Evolutionary conservation across 2,797 vertebrate species (phyloP), one percentile per base, ranked within the genome.

Genomic region (Poecilia gillii): DNA sequence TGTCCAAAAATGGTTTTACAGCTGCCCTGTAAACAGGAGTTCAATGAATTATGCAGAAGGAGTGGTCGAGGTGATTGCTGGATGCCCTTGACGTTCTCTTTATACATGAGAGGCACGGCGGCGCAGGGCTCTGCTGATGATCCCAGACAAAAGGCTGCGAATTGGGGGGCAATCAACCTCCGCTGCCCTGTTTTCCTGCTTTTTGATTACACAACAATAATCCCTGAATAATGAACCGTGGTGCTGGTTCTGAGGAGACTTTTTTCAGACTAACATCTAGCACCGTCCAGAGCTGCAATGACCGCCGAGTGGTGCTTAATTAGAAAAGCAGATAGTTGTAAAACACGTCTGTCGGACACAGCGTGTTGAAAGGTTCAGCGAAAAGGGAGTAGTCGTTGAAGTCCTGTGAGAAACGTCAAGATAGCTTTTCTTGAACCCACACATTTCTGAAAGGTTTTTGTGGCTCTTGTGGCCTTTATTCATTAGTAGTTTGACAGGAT

Each of bases 121-220:
- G 81, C 73, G 83, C 78, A 0, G 77, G 43, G 25, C 49, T 70
- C 64, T n/a, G 57, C 79, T 88, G 83, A 84, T 9, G 20, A 81
- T 77, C 1, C 3, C 84, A 86, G 77, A 79, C 86, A 31, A 46
- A 79, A 72, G 78, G 51, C 77, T 78, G 43, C 76, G 47, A 81
- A 33, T 76, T 79, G 84, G 13, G 62, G 82, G 85, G 76, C 82
- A 91, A 92, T 92, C 89, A 85, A 59, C 87, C 76, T 81, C 80
- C 71, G 73, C 84, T 86, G 87, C 83, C 91, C 90, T 89, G 87
- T 90, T 92, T 90, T 82, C 68, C 78, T 84, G 74, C 76, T 72
- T 73, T 88, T 78, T 89, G 87, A 90, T 89, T 88, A 77, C 70
- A 73, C 76, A 57, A 71, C 41, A 41, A 8, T 41, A 12, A 73